Base-by-base conservation (phyloP, 2,797 vertebrate species). In the Danio choprae region DNA sequence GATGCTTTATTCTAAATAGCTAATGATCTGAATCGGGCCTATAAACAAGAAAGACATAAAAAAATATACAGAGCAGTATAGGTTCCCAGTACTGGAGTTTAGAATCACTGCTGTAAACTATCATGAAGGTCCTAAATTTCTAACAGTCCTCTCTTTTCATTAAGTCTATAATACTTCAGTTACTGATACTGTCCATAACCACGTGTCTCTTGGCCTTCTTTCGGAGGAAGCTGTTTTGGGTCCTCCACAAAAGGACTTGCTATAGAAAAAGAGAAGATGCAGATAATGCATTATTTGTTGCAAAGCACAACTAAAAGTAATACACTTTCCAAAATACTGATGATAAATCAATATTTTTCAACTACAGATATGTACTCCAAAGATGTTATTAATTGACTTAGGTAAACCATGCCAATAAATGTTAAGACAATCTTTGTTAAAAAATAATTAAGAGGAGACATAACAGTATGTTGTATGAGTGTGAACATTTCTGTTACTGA, bases 191-290 rank as follows among this genome's bases (percentile, higher is more conserved):
- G 90, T 73, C 92, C 92, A 50, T 91, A 92, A 73, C 86, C 84
- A 46, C 78, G 82, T 40, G 79, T 87, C 38, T 83, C 88, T 22
- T 90, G 86, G 50, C 86, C 84, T 1, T 95, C 93, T 85, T 94
- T 95, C 11, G 92, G 89, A 22, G 94, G 90, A 29, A 95, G 91
- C 86, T 96, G 95, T 85, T 88, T 92, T 36, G 95, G 95, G 77
- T 96, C 96, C 3, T 96, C 95, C 81, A 91, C 72, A 86, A 95
- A 94, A 0, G 94, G 95, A 86, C 88, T 86, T 2, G 93, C 96
- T 96, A 85, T 10, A 84, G 68, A 83, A 74, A 8, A 69, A 79
- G 11, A 50, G 59, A 59, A 53, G 11, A 63, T 40, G 70, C 16
- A 13, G 12, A 75, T 6, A 55, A 22, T 68, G 20, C 29, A 29